phyloP scores from a whole-genome alignment of 2,888 invertebrate genomes.

The Drosophila setosimentum region DNA sequence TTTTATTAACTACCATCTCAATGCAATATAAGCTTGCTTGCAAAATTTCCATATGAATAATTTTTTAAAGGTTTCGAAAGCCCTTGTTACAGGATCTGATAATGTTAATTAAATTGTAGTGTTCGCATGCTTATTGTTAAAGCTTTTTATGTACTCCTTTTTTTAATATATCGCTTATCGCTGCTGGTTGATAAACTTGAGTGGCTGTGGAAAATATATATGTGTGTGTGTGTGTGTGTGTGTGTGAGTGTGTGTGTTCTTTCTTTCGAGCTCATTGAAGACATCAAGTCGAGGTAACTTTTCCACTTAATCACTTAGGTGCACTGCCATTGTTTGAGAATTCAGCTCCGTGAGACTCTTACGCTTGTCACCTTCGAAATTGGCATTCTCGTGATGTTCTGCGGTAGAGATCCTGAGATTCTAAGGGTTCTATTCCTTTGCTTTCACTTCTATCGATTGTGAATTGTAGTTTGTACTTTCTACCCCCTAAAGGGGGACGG shows the following conservation, averaged over 20 bases:
- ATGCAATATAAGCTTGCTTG: neutral
- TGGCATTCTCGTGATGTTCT: conserved; percentile 28
- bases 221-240: neutral
- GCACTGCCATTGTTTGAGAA: conserved; percentile 33
- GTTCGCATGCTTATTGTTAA: neutral
- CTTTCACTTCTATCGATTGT: conserved; percentile 5
- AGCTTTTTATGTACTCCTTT: neutral
- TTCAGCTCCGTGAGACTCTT: conserved; percentile 38
- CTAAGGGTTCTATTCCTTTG: conserved; percentile 6
- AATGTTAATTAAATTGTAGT: neutral
- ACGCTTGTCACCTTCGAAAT: conserved; percentile 35
- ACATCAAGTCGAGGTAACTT: conserved; percentile 41
- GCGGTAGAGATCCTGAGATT: conserved; percentile 1
- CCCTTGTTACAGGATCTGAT: neutral
- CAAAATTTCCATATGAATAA: neutral
- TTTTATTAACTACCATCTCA: neutral
- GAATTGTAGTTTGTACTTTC: conserved; percentile 4
- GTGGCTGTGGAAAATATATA: conserved; percentile 1
- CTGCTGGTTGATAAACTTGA: neutral
- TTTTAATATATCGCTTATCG: neutral
- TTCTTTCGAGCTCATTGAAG: conserved; percentile 17
- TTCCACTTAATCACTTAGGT: conserved; percentile 56
- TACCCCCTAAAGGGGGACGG: conserved; percentile 35
- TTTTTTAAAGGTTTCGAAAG: neutral
- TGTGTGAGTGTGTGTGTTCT: neutral